phyloP scores from a whole-genome alignment of 2,113 vertebrate species.

The Sinocyclocheilus maitianheensis region DNA sequence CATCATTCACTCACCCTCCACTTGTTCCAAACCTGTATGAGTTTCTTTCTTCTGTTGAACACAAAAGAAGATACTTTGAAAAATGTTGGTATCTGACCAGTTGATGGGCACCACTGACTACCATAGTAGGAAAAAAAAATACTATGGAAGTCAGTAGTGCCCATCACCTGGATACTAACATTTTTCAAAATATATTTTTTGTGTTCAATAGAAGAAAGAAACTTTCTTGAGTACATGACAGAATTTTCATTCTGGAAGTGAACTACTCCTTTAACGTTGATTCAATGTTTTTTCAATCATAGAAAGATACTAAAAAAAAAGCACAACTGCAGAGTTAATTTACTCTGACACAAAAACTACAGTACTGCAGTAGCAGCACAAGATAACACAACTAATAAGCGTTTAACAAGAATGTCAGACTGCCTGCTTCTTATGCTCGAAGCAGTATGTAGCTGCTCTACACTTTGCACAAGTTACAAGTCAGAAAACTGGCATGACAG shows the following conservation, averaged over 20 bases:
- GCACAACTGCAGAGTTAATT: slow-evolving; percentile 60
- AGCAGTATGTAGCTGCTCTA: neutral
- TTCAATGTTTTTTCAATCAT: slow-evolving; percentile 8
- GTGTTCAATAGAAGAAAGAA: no score
- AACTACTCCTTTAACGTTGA: neutral
- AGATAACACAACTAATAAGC: slow-evolving; percentile 14
- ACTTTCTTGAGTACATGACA: no score
- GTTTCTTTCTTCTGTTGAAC: no score
- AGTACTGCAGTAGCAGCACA: slow-evolving; percentile 23
- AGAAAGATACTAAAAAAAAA: slow-evolving; percentile 45
- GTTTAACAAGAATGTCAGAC: neutral
- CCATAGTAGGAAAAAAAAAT: no score
- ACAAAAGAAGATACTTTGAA: no score
- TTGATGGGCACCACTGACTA: no score
- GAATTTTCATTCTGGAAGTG: neutral
- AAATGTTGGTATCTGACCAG: no score
- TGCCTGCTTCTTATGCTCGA: neutral
- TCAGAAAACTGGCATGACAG: neutral
- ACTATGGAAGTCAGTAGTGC: no score
- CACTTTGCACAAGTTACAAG: slow-evolving; percentile 34
- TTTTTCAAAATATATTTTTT: no score
- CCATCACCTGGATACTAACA: no score
- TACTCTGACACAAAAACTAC: slow-evolving; percentile 29
- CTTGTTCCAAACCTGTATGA: no score
- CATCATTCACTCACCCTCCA: no score